Evolutionary conservation across 2,888 invertebrate genomes (phyloP).

Genomic region (Embidobia sp.): DNA sequence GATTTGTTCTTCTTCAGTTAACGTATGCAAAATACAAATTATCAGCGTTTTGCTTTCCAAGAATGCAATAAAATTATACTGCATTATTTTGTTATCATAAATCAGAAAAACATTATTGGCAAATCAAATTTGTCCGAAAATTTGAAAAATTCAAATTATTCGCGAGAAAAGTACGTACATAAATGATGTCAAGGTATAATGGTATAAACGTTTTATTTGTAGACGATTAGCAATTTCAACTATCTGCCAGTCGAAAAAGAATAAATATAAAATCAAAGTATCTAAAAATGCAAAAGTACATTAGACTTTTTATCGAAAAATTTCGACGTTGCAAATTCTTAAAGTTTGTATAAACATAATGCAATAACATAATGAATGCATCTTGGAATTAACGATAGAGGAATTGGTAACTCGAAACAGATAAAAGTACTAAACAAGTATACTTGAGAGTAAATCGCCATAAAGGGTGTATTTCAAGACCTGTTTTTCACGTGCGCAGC

Average conservation of each 20-base stretch:
- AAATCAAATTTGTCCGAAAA: too few species aligned
- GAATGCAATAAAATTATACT: too few species aligned
- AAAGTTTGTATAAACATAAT: conserved; percentile 42
- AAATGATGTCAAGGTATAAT: too few species aligned
- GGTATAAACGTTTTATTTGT: too few species aligned
- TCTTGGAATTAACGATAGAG: conserved; percentile 53
- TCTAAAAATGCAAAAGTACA: conserved; percentile 26
- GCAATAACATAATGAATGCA: conserved; percentile 57
- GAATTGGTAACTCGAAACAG: conserved; percentile 54
- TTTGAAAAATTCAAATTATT: too few species aligned
- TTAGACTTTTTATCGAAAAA: conserved; percentile 15
- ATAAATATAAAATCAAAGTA: conserved; percentile 24
- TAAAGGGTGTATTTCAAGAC: conserved; percentile 64
- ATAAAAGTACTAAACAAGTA: conserved; percentile 57
- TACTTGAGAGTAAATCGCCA: conserved; percentile 59
- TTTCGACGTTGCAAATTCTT: conserved; percentile 17
- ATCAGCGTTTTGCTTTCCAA: too few species aligned
- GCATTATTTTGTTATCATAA: too few species aligned
- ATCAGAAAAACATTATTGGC: too few species aligned
- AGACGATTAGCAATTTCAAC: conserved; percentile 17
- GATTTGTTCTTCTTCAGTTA: background rate
- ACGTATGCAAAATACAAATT: background rate
- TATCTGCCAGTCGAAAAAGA: conserved; percentile 3
- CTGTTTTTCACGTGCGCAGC: conserved; percentile 53
- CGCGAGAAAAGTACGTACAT: too few species aligned